A percentile compares a stretch with the other conserved stretches of the same genome.
These are phyloP conservation scores for Hartigia nigra DNA, from an alignment of 2,888 invertebrate species.

Conservation along the genomic window DNA sequence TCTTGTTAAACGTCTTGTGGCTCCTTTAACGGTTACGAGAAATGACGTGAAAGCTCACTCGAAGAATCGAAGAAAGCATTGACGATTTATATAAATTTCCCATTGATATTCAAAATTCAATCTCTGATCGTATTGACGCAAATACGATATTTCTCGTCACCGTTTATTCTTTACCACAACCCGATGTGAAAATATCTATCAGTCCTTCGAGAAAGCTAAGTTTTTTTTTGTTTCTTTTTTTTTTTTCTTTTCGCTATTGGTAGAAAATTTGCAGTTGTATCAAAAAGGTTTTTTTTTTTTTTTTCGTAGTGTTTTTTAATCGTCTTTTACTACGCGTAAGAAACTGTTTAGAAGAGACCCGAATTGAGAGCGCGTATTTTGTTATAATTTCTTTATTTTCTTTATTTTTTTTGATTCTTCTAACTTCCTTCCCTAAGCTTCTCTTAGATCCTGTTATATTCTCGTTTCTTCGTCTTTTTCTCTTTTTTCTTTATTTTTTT, in stretches of 20 bases:
- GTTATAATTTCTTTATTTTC: constrained; percentile 10
- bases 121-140: background rate
- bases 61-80: background rate
- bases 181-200: constrained; percentile 26
- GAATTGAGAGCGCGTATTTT: constrained; percentile 43
- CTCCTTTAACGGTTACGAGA: background rate
- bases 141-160: background rate
- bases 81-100: background rate
- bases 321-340: constrained; percentile 15
- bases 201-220: constrained; percentile 39
- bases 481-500: constrained; percentile 18
- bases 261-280: constrained; percentile 63
- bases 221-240: constrained; percentile 21
- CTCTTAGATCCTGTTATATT: constrained; percentile 27
- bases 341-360: constrained; percentile 37
- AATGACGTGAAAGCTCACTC: background rate
- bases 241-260: constrained; percentile 32
- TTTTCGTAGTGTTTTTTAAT: constrained; percentile 30
- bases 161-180: background rate
- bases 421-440: constrained; percentile 27
- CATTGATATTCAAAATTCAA: background rate
- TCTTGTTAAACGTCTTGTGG: constrained; percentile 59
- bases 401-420: constrained; percentile 20
- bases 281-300: constrained; percentile 48
- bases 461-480: constrained; percentile 20